Evolutionary conservation across 2,113 vertebrate genomes (phyloP), one percentile per base, ranked within the genome.

Genomic region (Glareola pratincola): DNA sequence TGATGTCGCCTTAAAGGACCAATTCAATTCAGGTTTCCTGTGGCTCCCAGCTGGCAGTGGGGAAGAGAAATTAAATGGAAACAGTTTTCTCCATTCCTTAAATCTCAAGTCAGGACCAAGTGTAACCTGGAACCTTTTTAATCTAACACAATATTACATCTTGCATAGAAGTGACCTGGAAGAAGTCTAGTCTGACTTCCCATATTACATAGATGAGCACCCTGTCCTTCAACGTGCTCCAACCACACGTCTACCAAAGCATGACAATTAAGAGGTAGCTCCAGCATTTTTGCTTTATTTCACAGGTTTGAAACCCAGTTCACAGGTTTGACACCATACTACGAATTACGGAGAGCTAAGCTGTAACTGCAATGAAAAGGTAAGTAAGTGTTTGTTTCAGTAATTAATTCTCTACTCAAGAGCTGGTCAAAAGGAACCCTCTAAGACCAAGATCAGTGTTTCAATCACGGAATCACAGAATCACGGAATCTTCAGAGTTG

Each of bases 141-240:
- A 48, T 53, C 41, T 34, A 64, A 81, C 13, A 21, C 13, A 37
- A 2, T 26, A 51, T 21, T 34, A 15, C 13, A 39, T 12, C 77
- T 59, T 20, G 9, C 29, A 76, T 0, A 54, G 14, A 83, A 64
- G 14, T 60, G 37, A 73, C 54, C 39, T 73, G 29, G 18, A 62
- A 60, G 26, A 80, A 59, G 22, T 8, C 69, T 30, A 10, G 39
- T 57, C 63, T 60, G 67, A 6, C 10, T 36, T 79, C 37, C 36
- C 1, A 0, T 19, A 39, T n/a, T 7, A 48, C 0, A 57, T 0
- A 23, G 45, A 53, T 14, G 39, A 76, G 16, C 14, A 50, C 3
- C 1, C 13, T 67, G 39, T 10, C 37, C 29, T 64, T 45, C 5
- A 32, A 17, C 63, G 34, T 45, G 22, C 16, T 47, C 39, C 4